phyloP scores from a whole-genome alignment of 2,797 vertebrate genomes.

The Eulemur mongoz region DNA sequence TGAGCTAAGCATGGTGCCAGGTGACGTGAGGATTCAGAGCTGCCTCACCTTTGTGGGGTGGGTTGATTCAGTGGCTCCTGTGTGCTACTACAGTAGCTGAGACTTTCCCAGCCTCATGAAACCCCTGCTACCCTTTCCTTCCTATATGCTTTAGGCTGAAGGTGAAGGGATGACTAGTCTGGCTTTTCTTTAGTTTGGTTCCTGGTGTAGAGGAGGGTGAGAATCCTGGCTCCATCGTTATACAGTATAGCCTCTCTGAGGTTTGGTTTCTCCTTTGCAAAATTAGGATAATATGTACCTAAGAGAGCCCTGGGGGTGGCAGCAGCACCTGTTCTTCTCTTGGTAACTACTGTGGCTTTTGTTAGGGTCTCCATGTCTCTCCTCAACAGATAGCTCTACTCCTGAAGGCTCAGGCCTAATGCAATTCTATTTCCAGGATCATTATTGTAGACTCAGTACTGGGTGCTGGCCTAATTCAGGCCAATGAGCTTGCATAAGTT shows the following conservation, averaged over 20 bases:
- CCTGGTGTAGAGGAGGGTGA: background rate
- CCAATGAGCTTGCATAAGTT: background rate
- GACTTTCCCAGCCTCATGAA: background rate
- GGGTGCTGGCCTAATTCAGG: background rate
- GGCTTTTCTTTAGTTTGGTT: background rate
- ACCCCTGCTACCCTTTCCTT: background rate
- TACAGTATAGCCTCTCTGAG: background rate
- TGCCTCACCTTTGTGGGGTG: background rate
- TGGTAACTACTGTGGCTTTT: background rate
- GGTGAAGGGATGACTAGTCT: background rate
- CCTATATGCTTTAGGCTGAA: background rate
- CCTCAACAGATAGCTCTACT: background rate
- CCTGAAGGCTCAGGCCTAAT: background rate
- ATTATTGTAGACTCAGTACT: background rate
- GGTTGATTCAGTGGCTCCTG: background rate
- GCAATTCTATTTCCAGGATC: background rate
- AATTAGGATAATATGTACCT: background rate
- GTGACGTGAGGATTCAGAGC: background rate
- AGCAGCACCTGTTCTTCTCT: background rate
- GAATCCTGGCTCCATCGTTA: background rate
- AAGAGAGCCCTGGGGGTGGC: background rate
- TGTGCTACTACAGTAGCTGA: background rate
- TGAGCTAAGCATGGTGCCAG: background rate
- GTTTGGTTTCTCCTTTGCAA: slow-evolving; percentile 1
- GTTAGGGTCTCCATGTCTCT: background rate